Base-by-base conservation (phyloP, 1,140 invertebrate species). In the Campoletis sonorensis region DNA sequence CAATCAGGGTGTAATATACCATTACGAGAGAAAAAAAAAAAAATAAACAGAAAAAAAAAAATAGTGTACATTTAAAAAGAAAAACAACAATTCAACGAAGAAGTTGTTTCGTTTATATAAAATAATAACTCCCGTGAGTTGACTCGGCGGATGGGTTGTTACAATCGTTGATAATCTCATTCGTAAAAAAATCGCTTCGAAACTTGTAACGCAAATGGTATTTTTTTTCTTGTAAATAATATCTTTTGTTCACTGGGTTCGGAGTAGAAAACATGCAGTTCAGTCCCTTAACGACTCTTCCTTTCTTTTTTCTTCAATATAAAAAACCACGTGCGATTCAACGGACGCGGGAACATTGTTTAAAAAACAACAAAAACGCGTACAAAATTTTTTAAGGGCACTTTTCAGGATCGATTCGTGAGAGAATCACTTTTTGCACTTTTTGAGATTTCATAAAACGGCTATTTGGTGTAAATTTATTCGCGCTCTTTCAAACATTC, bases 51-150 rank as follows among this genome's bases (percentile, higher is more conserved):
- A 61, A 64, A 49, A 68, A 45, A 68, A 70, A 68, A 72, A 68
- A 79, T 68, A 68, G 77, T 67, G 68, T 68, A 79, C 77, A 67
- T 68, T 67, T 16, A 27, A 78, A 58, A 64, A 54, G 51, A n/a
- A 70, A 26, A 68, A 40, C 30, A 79, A 64, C 37, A 49, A 26
- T 49, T 79, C 26, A 79, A 70, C 61, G 77, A 79, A 68, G 33
- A 21, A 79, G 37, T 68, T 54, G 68, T 26, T 79, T 79, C 30
- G 58, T 79, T 68, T 64, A 27, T 26, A 23, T 64, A 13, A 64
- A 64, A 21, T 64, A 26, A 49, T 72, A 33, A 21, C 21, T 72
- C 18, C 70, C 70, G 37, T 72, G 33, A 49, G 37, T 23, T 49
- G 37, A 72, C 37, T 72, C 37, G 70, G 70, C 21, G 70, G 21